Percentiles rank a stretch among this genome's conserved stretches.
phyloP scores from a whole-genome alignment of 2,113 vertebrate genomes.

The Oreochromis tanganicae region DNA sequence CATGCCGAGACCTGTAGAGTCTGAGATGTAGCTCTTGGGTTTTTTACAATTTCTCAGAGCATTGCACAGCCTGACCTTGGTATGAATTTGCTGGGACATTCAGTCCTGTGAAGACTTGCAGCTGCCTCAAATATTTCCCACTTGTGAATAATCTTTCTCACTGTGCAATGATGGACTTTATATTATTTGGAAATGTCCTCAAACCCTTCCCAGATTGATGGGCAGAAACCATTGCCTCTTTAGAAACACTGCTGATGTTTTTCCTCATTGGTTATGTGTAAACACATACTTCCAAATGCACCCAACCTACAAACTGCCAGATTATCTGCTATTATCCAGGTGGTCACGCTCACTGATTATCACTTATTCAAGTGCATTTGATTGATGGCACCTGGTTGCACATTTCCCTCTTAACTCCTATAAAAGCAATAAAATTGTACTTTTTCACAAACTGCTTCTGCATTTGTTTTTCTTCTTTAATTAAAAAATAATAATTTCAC shows the following conservation, averaged over 20 bases:
- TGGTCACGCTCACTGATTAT: not conserved
- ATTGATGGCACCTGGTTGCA: not conserved
- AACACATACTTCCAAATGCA: not conserved
- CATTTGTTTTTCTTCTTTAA: not conserved
- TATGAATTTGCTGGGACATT: not conserved
- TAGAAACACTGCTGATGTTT: not conserved
- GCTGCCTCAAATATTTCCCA: not conserved
- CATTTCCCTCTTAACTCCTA: not conserved
- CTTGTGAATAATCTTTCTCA: not conserved
- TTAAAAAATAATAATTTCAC: not conserved
- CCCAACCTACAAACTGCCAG: not conserved
- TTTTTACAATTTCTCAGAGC: not conserved
- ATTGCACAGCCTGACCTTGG: not conserved
- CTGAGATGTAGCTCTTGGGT: not conserved
- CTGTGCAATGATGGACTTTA: not conserved
- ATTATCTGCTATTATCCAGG: not conserved
- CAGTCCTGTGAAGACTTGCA: not conserved
- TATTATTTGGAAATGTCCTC: not conserved
- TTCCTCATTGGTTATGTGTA: not conserved
- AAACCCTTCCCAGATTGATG: not conserved
- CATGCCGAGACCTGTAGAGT: not conserved
- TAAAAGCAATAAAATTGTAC: not conserved
- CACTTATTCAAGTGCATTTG: not conserved
- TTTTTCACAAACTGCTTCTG: not conserved
- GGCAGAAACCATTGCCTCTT: not conserved